These are phyloP conservation scores for Helicoverpa armigera DNA, from an alignment of 1,140 invertebrate species.

Conservation along the genomic window DNA sequence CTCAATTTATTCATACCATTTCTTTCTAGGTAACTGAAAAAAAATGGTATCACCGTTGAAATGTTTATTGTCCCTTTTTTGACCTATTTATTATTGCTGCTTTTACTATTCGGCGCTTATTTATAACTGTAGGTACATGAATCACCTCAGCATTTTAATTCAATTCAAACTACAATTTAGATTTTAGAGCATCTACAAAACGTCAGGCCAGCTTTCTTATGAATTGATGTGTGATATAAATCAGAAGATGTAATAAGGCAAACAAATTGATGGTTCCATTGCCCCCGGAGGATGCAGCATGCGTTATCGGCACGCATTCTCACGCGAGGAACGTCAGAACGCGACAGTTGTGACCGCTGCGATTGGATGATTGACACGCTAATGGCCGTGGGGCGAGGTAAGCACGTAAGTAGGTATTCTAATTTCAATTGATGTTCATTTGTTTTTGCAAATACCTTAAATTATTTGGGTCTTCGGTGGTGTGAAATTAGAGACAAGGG, in stretches of 20 bases:
- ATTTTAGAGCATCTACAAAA: too few species aligned
- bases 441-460: background rate
- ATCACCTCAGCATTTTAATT: background rate
- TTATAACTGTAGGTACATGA: background rate
- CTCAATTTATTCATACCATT: too few species aligned
- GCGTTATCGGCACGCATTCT: conserved; percentile 58
- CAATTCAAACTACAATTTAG: background rate
- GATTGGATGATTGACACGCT: conserved; percentile 79
- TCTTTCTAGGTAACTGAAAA: too few species aligned
- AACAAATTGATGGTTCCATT: conserved; percentile 59
- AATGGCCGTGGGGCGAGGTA: conserved; percentile 57
- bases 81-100: too few species aligned
- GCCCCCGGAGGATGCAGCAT: conserved; percentile 55
- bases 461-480: background rate
- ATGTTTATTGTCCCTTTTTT: too few species aligned
- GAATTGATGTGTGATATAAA: conserved; percentile 55
- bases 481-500: too few species aligned
- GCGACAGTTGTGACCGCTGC: conserved; percentile 64
- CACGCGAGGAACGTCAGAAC: conserved; percentile 64
- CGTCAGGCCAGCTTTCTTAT: conserved; percentile 15
- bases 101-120: too few species aligned
- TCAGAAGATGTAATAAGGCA: conserved; percentile 52
- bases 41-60: too few species aligned
- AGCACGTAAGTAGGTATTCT: background rate
- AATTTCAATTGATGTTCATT: background rate